These are phyloP conservation scores for Montipora foliosa DNA, from an alignment of 64 coral and sea anemone genomes.

Conservation along the genomic window DNA sequence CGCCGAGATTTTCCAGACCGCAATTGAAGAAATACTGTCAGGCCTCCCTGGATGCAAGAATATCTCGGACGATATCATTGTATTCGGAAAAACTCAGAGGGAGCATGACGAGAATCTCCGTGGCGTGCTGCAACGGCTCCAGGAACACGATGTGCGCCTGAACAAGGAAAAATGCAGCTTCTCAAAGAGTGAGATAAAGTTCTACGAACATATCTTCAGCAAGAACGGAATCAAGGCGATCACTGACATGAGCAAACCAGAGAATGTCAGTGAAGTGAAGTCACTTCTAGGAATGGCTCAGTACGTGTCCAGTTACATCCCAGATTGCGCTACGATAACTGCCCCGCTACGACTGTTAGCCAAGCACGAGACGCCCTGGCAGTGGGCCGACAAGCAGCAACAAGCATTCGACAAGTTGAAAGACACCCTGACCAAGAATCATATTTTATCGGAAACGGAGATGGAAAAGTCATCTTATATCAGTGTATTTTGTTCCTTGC, in stretches of 20 bases:
- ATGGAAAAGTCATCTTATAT: too few relatives aligned
- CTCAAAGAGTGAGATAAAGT: slow-evolving; percentile 49
- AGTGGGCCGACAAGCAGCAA: slow-evolving; percentile 54
- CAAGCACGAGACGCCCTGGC: not conserved
- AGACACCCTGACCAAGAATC: slow-evolving; percentile 40
- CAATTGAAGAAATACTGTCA: slow-evolving; percentile 39
- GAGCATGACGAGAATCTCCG: slow-evolving; percentile 65
- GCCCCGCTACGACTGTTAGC: slow-evolving; percentile 12
- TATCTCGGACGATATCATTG: slow-evolving; percentile 72
- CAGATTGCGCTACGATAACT: slow-evolving; percentile 21
- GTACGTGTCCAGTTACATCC: slow-evolving; percentile 63
- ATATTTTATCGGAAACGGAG: slow-evolving; percentile 39
- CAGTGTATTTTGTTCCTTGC: too few relatives aligned
- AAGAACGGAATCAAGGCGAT: slow-evolving; percentile 19
- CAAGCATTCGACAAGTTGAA: slow-evolving; percentile 60
- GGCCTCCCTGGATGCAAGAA: slow-evolving; percentile 68
- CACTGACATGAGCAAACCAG: slow-evolving; percentile 25
- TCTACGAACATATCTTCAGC: slow-evolving; percentile 68
- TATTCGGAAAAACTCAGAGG: slow-evolving; percentile 46
- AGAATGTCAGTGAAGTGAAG: slow-evolving; percentile 46
- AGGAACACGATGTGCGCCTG: slow-evolving; percentile 56
- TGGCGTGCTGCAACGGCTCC: slow-evolving; percentile 32
- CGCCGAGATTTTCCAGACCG: slow-evolving; percentile 71
- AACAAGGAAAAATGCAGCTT: slow-evolving; percentile 71
- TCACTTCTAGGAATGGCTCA: slow-evolving; percentile 59